Base-by-base conservation (phyloP, 2,797 vertebrate genomes). In the Acestrorhynchus altus region DNA sequence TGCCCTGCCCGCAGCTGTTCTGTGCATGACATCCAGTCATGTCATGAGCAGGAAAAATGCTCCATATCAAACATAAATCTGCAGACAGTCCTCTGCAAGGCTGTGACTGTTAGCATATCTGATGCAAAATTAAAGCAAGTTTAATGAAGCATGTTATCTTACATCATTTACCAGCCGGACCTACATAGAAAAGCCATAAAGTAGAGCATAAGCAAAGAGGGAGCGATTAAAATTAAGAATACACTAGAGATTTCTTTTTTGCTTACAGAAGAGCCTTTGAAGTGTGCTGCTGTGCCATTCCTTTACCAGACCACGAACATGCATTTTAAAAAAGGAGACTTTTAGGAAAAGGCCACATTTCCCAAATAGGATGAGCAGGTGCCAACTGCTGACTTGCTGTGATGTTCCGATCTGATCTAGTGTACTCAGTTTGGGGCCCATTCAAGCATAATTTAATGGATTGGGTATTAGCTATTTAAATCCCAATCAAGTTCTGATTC, bases 51-150 rank as follows among this genome's bases (percentile, higher is more conserved):
- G 81, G 82, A 84, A 83, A 85, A 85, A 81, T 81, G 79, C 60
- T 63, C 20, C 22, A 40, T 78, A 81, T 86, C 84, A 81, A 86
- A 85, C 80, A 83, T 82, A 87, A 87, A 87, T 87, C 83, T 83
- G 78, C 71, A 35, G 22, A 49, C 63, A 40, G 69, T 46, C 51
- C 74, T 47, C 59, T 4, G 24, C 72, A 26, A 61, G 49, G 46
- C 63, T 28, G 63, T 68, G 67, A 70, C 57, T 60, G 40, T 60
- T 61, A 68, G 42, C 20, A 60, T 68, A 82, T 80, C 81, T 64
- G 78, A 78, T 69, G 63, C 75, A 65, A 54, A 83, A 83, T 83
- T 77, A 81, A 85, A 79, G 79, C 76, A 54, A 64, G 64, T 56
- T 71, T 78, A 75, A 68, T 75, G 73, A 59, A 39, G 54, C 64